Conservation (phyloP, 2,113 vertebrate species). For the Labeo rohita region DNA sequence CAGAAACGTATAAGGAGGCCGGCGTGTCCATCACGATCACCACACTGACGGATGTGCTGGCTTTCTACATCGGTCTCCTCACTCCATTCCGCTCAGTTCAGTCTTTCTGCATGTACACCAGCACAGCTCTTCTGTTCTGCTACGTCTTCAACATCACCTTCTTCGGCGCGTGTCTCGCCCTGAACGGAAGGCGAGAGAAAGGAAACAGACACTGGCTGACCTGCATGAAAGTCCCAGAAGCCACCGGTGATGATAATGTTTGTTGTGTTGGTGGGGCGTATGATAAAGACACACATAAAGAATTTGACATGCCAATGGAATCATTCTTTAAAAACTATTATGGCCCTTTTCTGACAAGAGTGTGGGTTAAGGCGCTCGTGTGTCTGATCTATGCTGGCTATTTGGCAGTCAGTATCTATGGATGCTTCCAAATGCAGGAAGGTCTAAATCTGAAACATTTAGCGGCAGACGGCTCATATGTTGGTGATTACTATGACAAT, state of each 20-base stretch:
- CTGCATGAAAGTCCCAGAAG: conserved; percentile 59
- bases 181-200: conserved; percentile 73
- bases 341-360: conserved; percentile 63
- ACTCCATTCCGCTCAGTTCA: conserved; percentile 73
- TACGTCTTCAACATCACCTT: conserved; percentile 80
- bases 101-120: conserved; percentile 79
- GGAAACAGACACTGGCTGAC: conserved; percentile 72
- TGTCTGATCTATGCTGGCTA: conserved; percentile 64
- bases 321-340: no score
- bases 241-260: background rate
- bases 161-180: conserved; percentile 77
- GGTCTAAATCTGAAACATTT: conserved; percentile 72
- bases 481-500: conserved; percentile 68
- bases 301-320: conserved; percentile 8
- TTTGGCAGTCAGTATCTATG: conserved; percentile 68
- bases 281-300: background rate
- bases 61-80: conserved; percentile 80
- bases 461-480: conserved; percentile 66
- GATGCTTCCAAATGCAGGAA: conserved; percentile 66
- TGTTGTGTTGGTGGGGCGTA: conserved; percentile 63
- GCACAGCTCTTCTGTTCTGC: conserved; percentile 79
- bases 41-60: conserved; percentile 76
- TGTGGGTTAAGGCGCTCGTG: conserved; percentile 60
- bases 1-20: conserved; percentile 72
- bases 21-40: conserved; percentile 83